Evolutionary conservation across 2,797 vertebrate genomes (phyloP).

Genomic region (Anas bernieri): DNA sequence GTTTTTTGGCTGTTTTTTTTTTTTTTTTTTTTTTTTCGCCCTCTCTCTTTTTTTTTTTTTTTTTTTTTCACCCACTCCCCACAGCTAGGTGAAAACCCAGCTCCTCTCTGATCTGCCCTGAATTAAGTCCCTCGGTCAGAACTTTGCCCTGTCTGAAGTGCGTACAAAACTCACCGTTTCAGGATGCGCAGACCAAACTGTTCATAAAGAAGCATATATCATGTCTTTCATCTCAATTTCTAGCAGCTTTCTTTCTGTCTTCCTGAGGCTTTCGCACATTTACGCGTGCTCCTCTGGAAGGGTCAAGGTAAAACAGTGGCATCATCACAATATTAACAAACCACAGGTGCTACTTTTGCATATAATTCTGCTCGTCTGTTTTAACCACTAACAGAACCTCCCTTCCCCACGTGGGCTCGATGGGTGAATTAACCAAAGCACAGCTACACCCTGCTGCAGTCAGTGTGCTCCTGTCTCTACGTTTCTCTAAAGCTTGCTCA

Average conservation of each 20-base stretch:
- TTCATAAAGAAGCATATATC: neutral
- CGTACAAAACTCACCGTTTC: neutral
- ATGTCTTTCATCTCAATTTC: neutral
- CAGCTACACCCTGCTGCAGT: rapidly evolving
- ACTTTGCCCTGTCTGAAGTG: neutral
- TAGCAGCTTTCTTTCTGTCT: neutral
- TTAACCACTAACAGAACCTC: rapidly evolving
- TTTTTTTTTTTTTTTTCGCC: neutral
- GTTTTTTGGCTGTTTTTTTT: neutral
- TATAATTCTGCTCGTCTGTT: too few species aligned
- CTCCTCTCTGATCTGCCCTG: neutral
- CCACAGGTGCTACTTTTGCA: neutral
- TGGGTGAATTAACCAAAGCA: neutral
- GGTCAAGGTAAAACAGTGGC: rapidly evolving
- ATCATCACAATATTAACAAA: neutral
- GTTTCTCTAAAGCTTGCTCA: neutral
- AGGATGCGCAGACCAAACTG: neutral
- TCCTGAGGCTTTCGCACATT: neutral
- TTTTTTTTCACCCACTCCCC: neutral
- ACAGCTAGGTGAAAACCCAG: neutral
- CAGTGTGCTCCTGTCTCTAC: neutral
- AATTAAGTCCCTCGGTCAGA: neutral
- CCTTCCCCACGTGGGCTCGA: neutral
- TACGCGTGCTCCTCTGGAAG: rapidly evolving
- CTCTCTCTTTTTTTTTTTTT: neutral